These are phyloP conservation scores for Engraulis encrasicolus DNA, from an alignment of 2,113 vertebrate species.

Conservation along the genomic window DNA sequence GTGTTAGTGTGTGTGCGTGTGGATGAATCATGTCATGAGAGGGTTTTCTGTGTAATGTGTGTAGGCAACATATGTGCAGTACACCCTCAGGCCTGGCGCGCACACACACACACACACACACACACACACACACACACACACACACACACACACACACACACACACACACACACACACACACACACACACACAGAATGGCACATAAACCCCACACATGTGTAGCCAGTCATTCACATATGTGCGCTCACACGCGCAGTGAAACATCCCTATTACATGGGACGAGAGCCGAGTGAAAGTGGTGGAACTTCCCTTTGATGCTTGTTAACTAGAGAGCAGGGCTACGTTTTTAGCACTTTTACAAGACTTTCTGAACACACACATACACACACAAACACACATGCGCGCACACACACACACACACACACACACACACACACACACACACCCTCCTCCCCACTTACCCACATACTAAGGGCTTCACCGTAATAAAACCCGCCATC, in stretches of 20 bases:
- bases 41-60: background rate
- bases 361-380: conserved; percentile 18
- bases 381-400: background rate
- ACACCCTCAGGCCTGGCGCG: background rate
- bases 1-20: background rate
- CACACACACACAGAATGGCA: too few relatives aligned
- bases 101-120: background rate
- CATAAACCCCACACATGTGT: background rate
- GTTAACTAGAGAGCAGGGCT: conserved; percentile 25
- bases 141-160: conserved; percentile 21
- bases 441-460: background rate
- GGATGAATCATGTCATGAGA: background rate
- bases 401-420: too few relatives aligned
- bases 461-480: conserved; percentile 1
- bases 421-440: conserved; percentile 15
- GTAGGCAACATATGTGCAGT: background rate
- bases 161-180: conserved; percentile 29
- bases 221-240: conserved; percentile 4
- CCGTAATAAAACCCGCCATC: conserved; percentile 8
- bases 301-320: conserved; percentile 40
- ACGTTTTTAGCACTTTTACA: conserved; percentile 20
- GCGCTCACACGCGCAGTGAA: conserved; percentile 41
- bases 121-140: conserved; percentile 24
- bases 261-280: conserved; percentile 55
- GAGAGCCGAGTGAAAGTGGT: conserved; percentile 58